Base-by-base conservation (phyloP, 2,113 vertebrate species). In the Neotoma lepida region DNA sequence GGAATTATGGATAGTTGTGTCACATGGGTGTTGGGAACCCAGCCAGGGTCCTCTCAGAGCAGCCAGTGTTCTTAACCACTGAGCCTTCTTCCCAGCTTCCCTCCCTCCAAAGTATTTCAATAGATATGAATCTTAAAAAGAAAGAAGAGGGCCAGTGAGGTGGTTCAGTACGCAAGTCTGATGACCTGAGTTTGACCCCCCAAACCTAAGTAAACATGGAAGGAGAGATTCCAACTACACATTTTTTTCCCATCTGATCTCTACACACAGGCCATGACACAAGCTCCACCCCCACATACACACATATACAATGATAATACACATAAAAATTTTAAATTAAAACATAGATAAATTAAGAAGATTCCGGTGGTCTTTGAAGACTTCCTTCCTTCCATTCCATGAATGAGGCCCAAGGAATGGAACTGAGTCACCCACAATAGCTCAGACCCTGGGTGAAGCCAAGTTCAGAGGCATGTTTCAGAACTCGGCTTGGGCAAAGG, bases 361-460 rank as follows among this genome's bases (percentile, higher is more conserved):
- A 49, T 88, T 95, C 87, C 56, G 84, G 28, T 91, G 24, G 22
- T 88, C 44, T 91, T 91, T 85, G 84, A 58, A 80, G 70, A 71
- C 7, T 18, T 56, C 14, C 9, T 44, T 49, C 58, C 9, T 44
- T 49, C 58, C 73, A 64, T 85, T 76, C 30, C 51, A 94, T 46
- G 41, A 94, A 86, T 56, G 74, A 96, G 18, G 61, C 91, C 63
- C 33, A 91, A 92, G 18, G 9, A 86, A 28, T 84, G 90, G 82
- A 92, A 89, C 12, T 95, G 88, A 91, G 26, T 22, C 68, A 49
- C 86, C 10, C 33, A 87, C 1, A 35, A 33, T 44, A 86, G 39
- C 58, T 93, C 30, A 91, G 80, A 61, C 2, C 24, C 26, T 61
- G 44, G 44, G 58, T 91, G 61, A 94, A 84, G 56, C 44, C 63